Conservation (phyloP, 2,113 vertebrate genomes). For the Notarius quadriscutis region DNA sequence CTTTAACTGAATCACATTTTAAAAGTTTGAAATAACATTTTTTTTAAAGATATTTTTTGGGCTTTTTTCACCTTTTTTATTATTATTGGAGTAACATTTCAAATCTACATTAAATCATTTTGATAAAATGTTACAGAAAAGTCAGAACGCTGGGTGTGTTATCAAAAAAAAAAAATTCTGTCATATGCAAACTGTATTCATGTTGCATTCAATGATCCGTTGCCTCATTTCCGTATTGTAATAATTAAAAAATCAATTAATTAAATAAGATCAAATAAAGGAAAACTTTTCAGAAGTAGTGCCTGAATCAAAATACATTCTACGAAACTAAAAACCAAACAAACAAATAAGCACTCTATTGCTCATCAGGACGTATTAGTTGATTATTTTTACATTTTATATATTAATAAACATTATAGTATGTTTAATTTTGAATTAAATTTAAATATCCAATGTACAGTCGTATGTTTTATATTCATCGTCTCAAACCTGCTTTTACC, state of each 20-base stretch:
- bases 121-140: background rate
- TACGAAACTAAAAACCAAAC: background rate
- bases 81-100: too few relatives aligned
- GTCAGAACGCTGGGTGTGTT: background rate
- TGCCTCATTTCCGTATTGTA: background rate
- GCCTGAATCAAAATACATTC: background rate
- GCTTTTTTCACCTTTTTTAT: too few relatives aligned
- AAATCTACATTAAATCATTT: background rate
- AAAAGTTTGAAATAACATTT: too few relatives aligned
- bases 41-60: too few relatives aligned
- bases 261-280: background rate
- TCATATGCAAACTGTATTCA: background rate
- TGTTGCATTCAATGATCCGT: background rate
- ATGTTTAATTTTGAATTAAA: background rate
- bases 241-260: background rate
- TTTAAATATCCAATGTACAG: background rate
- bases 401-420: background rate
- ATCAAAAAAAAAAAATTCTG: background rate
- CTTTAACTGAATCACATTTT: too few relatives aligned
- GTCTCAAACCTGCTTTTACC: constrained; percentile 20
- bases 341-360: background rate
- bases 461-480: background rate
- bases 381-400: background rate
- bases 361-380: background rate
- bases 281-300: background rate